Evolutionary conservation across 2,888 invertebrate species (phyloP), one percentile per base, ranked within the genome.

Genomic region (Steinernema hermaphroditum): DNA sequence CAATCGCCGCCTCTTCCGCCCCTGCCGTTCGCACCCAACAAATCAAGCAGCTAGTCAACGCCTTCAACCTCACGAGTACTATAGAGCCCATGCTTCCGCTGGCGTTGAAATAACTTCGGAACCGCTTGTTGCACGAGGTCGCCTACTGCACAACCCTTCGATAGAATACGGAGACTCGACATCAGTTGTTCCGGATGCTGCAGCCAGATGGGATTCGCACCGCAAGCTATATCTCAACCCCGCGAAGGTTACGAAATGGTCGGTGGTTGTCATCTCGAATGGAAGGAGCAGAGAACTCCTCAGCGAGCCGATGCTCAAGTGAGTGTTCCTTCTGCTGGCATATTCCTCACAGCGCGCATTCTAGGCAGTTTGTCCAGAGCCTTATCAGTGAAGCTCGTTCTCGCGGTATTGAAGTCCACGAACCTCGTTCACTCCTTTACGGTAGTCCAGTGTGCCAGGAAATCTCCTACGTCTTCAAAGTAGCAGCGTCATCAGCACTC

Each of bases 101-200:
- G 49, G 49, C 9, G 19, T 49, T 19, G 19, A 12, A 19, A 49
- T 79, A 43, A 68, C 69, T 16, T 22, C 57, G 22, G 70, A 69
- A 12, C 76, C 79, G 19, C 44, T 81, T 27, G 46, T 34, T 54
- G 73, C 70, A n/a, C 46, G 32, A 9, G 78, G 71, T 9, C 77
- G 80, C 32, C 14, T 72, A 43, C 70, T 80, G 37, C 74, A 74
- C 1, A 19, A 43, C n/a, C 77, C 78, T 0, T 29, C 27, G 6
- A 62, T 79, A 2, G 14, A 27, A 12, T 76, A 77, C 69, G 49
- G 12, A 6, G 6, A 49, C 12, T n/a, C n/a, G n/a, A 68, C 70
- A 27, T 69, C 4, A 6, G 46, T 34, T 49, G 70, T 12, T 32
- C 72, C 43, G 69, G 57, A 72, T 19, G 46, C 71, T 34, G 46